Base-by-base conservation (phyloP, 2,797 vertebrate genomes). In the Bradypodion pumilum region DNA sequence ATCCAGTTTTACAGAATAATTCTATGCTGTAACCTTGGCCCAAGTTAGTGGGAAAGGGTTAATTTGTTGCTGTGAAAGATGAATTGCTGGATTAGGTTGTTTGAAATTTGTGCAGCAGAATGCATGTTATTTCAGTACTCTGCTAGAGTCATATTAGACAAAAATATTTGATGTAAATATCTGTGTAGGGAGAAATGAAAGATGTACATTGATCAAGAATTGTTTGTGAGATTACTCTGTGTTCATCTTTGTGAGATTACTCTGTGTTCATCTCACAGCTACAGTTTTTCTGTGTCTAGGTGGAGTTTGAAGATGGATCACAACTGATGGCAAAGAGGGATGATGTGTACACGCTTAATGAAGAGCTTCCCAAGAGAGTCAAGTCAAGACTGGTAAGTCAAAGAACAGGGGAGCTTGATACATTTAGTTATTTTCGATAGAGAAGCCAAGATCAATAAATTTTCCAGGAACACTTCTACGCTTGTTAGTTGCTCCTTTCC, bases 221-320 rank as follows among this genome's bases (percentile, higher is more conserved):
- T 32, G 1, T 25, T 37, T 13, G 15, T 68, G 37, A 37, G 6
- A 46, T 6, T 70, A 37, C 83, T 60, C 52, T 68, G 40, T 0
- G 27, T 37, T 78, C 29, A 42, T 12, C 32, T 82, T 37, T 13
- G 15, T 68, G 37, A 37, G 6, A 46, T 6, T 70, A 37, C 83
- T 60, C 52, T 68, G 40, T 0, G 27, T 37, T 78, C 29, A 42
- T 12, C 32, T 82, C 2, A 72, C 8, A 83, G 23, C 40, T 44
- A 23, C 35, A 35, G 29, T 70, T 46, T 69, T 60, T 92, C 74
- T 86, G 78, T 84, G 66, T 72, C n/a, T 87, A 99, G 98, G 97
- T 99, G 93, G 98, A 99, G 91, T 99, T 99, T 95, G 98, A 99
- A 94, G 98, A 99, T 83, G 98, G 96, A 59, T 98, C 98, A 10